Conservation (phyloP, 1,140 invertebrate genomes). For the Diprion similis region DNA sequence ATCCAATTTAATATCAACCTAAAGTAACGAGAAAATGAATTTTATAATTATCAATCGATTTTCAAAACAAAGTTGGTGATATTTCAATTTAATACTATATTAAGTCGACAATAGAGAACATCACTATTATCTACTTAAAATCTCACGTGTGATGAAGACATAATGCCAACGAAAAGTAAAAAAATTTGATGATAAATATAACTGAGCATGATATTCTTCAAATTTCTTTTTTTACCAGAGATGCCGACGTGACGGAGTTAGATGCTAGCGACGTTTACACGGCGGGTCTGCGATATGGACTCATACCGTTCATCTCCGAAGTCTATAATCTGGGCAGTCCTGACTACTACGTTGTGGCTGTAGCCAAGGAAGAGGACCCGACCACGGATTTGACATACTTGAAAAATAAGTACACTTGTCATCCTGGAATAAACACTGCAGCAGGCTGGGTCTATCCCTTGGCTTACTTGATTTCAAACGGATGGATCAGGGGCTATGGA, state of each 20-base stretch:
- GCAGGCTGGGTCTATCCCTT: conserved; percentile 96
- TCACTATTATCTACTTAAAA: too few relatives aligned
- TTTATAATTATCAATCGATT: not conserved
- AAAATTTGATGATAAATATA: not conserved
- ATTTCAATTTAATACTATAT: too few relatives aligned
- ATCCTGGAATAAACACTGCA: conserved; percentile 89
- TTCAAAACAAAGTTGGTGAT: not conserved
- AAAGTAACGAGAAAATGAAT: not conserved
- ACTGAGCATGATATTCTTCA: not conserved
- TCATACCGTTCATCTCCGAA: conserved; percentile 90
- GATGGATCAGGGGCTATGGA: conserved; percentile 90
- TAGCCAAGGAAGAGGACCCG: conserved; percentile 87
- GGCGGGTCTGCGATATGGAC: conserved; percentile 79
- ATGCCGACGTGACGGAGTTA: conserved; percentile 87
- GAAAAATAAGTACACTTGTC: conserved; percentile 88
- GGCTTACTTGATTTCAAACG: conserved; percentile 91
- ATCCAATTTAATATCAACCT: conserved; percentile 7
- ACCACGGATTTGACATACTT: conserved; percentile 88
- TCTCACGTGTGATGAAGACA: too few relatives aligned
- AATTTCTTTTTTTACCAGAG: conserved; percentile 42
- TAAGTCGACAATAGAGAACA: too few relatives aligned
- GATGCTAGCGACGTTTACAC: conserved; percentile 96
- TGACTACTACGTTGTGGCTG: conserved; percentile 94
- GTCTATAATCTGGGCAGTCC: conserved; percentile 85
- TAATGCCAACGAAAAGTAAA: not conserved